Evolutionary conservation across 2,888 invertebrate genomes (phyloP), one percentile per base, ranked within the genome.

Genomic region (Matsumyia berberina): DNA sequence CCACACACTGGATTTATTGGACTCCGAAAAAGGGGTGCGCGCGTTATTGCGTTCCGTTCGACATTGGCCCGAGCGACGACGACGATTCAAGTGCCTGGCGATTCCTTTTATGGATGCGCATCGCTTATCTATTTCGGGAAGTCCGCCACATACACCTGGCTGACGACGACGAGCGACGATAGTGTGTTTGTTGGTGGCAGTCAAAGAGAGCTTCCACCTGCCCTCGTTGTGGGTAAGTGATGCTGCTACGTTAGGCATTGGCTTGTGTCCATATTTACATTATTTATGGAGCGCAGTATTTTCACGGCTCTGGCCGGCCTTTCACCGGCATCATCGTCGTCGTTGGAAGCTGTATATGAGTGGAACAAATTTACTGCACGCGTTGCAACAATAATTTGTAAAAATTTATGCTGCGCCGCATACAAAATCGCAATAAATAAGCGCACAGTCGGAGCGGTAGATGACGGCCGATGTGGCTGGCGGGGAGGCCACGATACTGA

Each of bases 191-290:
- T 24, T 24, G 2, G 24, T 24, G 24, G 24, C 24, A 19, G n/a
- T 37, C 55, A 17, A 17, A 35, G 15, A 17, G 29, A 7, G 6
- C 44, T 72, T 51, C 53, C 46, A 39, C 64, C 35, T 44, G 42
- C 44, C 33, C 15, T 37, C 53, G 24, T 44, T 29, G 33, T n/a
- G 33, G 53, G 8, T 33, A 46, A 67, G n/a, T 33, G 35, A 44
- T 66, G 73, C 37, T 66, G 57, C 62, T 69, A 58, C 67, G 85
- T 70, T 64, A 58, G 53, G 69, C 85, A 80, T 70, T 80, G 74
- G 74, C 80, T 74, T 85, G 85, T 80, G 74, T 80, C 85, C 85
- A 85, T 85, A 85, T 85, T 85, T 85, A 79, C 85, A 85, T 80
- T 85, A 85, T 85, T 85, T 85, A 85, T 85, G 85, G 85, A 85